These are phyloP conservation scores for Coenonympha glycerion DNA, from an alignment of 2,888 invertebrate genomes.

Conservation along the genomic window DNA sequence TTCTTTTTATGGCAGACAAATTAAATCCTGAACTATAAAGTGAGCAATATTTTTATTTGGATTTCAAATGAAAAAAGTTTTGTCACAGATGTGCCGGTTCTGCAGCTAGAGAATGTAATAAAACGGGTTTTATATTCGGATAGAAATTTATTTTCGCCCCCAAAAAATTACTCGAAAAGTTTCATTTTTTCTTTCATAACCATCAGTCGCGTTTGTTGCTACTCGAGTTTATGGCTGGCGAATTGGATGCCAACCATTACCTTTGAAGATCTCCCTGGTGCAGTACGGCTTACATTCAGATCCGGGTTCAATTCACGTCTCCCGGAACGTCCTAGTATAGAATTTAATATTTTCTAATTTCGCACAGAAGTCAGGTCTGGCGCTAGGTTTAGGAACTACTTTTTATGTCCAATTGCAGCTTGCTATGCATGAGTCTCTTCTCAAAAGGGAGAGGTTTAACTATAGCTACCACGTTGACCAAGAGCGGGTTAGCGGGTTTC, in stretches of 20 bases:
- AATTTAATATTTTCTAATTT: too few species aligned
- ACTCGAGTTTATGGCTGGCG: conserved; percentile 24
- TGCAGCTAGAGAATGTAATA: conserved; percentile 27
- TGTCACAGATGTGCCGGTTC: conserved; percentile 18
- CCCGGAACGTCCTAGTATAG: too few species aligned
- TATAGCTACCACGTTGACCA: too few species aligned
- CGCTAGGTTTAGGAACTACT: too few species aligned
- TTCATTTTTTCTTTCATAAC: conserved; percentile 50
- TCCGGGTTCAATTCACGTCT: too few species aligned
- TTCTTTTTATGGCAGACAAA: background rate
- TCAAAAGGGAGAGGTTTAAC: too few species aligned
- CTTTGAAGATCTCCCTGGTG: too few species aligned
- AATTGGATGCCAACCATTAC: conserved; percentile 21
- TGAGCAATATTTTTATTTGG: background rate
- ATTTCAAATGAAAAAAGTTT: conserved; percentile 14
- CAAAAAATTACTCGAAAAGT: conserved; percentile 45
- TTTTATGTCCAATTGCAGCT: too few species aligned
- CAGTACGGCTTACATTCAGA: too few species aligned
- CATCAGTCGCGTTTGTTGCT: conserved; percentile 30
- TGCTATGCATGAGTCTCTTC: too few species aligned
- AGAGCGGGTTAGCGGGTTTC: too few species aligned
- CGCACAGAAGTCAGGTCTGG: too few species aligned
- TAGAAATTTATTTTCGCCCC: conserved; percentile 47
- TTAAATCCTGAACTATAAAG: background rate
- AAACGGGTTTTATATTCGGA: conserved; percentile 40